Evolutionary conservation across 2,888 invertebrate species (phyloP), one percentile per base, ranked within the genome.

Genomic region (Ctenicera cuprea): DNA sequence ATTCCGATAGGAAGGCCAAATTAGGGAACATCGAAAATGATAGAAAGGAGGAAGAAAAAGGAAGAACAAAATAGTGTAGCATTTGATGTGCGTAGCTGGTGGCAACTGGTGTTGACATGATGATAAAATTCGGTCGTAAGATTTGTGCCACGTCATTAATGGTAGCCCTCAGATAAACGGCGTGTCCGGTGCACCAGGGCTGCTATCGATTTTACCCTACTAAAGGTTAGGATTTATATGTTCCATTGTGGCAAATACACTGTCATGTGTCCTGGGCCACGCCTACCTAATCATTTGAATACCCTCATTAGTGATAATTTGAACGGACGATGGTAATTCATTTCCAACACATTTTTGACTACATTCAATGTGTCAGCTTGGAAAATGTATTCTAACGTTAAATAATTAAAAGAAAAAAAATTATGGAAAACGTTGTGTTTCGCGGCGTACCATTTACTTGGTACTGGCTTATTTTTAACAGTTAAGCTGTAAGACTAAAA

Each of bases 101-200:
- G 83, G 84, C 86, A 86, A 86, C 86, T 86, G 86, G 84, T 84
- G 86, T 84, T 86, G 86, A 85, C 86, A 85, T 82, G 80, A 82
- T 85, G 85, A 86, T 85, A 85, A 86, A 85, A 85, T 83, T 83
- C 77, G 77, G 81, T 79, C 80, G 82, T 81, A 83, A 84, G 85
- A 85, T 85, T 85, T 85, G 84, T 83, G 83, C 82, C 78, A 81
- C 83, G 82, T 84, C 85, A 85, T 85, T 84, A 84, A 83, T 83
- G 85, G 83, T 81, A 81, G 77, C 77, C 80, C 79, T 81, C 79
- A 82, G 82, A 85, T 83, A 84, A 84, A 85, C 83, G 82, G 80
- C 83, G 79, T 82, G 84, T 83, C 84, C 83, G 81, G 79, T 82
- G 79, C 83, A 84, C 80, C 80, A 76, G 79, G 77, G 78, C 76